Evolutionary conservation across 2,797 vertebrate species (phyloP), one percentile per base, ranked within the genome.

Genomic region (Phoeniculus purpureus): DNA sequence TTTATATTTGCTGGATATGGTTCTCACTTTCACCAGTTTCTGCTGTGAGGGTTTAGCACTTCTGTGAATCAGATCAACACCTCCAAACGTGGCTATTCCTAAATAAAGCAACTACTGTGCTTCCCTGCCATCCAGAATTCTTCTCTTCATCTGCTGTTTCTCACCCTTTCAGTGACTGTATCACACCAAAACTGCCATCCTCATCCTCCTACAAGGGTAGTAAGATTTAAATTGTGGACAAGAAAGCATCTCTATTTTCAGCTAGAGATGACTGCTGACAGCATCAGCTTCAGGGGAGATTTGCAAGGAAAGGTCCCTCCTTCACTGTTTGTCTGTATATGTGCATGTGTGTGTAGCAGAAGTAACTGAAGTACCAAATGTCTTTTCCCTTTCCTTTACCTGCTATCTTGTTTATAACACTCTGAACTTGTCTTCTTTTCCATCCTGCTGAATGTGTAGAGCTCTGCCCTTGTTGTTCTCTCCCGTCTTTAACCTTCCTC

Each of bases 71-170:
- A 67, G 55, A 74, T 20, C 72, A 86, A 90, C 72, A 82, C 55
- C 22, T 92, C 76, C 81, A 76, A 90, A 75, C 32, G 61, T 27
- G 61, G 70, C 55, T 92, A 72, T 50, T 85, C 72, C 72, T 87
- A 85, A 71, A 92, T 77, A 43, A 61, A 87, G 78, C 67, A 85
- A 21, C 47, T 76, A 25, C 51, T 52, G 27, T 64, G 65, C 51
- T 51, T 88, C n/a, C 47, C 21, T 5, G 43, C 12, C 61, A 81
- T 67, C n/a, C 47, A 74, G 27, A 43, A 79, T 59, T 47, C 40
- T 73, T 93, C 40, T 51, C 22, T 77, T 90, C 81, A 85, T 51
- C 68, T 90, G 45, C 72, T 79, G 29, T 40, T 89, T 92, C 43
- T 89, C 64, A 71, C 29, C 27, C 51, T 67, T 90, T 74, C 72